Base-by-base conservation (phyloP, 2,797 vertebrate species). In the Calcarius lapponicus region DNA sequence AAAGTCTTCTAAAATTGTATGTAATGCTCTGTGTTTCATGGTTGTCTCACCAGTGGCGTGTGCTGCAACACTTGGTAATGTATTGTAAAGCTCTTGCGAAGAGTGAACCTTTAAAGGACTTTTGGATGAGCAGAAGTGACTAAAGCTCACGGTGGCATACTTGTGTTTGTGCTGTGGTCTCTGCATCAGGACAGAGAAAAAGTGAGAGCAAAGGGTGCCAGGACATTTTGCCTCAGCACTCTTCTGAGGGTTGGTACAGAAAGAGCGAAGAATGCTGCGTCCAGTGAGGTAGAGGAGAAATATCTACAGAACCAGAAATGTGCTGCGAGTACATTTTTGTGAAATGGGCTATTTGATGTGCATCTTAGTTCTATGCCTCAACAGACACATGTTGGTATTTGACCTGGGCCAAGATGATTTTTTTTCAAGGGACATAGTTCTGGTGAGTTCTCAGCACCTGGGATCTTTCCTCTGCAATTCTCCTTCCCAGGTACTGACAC, bases 401-500 rank as follows among this genome's bases (percentile, higher is more conserved):
- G 26, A 66, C 62, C 43, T 45, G 43, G 43, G 45, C 36, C 16
- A 13, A 74, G 25, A 40, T 11, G 20, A 22, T 50, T 83, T 86
- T 78, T 78, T 79, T 73, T 19, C 32, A 40, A 75, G 29, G 17
- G 26, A 53, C 7, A 5, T 8, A 4, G 13, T 51, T 91, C 21
- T 32, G 10, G 32, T 60, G 51, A 84, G 64, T 92, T 80, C 57
- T 47, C 48, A 69, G 73, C 19, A 64, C 58, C 34, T 60, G 66
- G 19, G 36, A 73, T 28, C 45, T 75, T 86, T 69, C 15, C 38
- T 62, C 60, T 90, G 48, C 32, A 57, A 18, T 56, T 73, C 45
- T 80, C n/a, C 32, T 76, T 73, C 48, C 28, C 74, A 92, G 83
- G 83, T 95, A 76, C 90, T 96, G 91, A 93, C 56, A 73, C 60